Evolutionary conservation across 2,888 invertebrate species (phyloP), one percentile per base, ranked within the genome.

Genomic region (Watsonalla binaria): DNA sequence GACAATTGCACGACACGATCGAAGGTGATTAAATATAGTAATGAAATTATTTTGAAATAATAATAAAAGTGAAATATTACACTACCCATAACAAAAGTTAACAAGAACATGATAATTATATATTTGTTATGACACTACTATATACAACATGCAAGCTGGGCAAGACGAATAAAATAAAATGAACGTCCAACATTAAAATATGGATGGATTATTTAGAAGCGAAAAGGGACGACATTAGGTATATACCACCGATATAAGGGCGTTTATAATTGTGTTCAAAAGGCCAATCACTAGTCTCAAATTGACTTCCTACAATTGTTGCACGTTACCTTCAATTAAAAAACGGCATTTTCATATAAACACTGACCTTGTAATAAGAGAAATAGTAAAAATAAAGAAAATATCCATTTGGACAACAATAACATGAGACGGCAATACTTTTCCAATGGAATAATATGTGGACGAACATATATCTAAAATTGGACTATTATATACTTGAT

Each of bases 141-240:
- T 88, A 62, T 87, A 88, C 84, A 86, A 84, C 82, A 86, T 83
- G 84, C 82, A 84, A 84, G 82, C 80, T 76, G 84, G 90, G 90
- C 90, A 89, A 90, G 89, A 88, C 76, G 73, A 82, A 76, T 78
- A 73, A 78, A 76, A 76, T 66, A 74, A 79, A 82, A 79, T 78
- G 78, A 78, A 83, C 80, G 80, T 87, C 87, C 87, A 78, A 83
- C 78, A 76, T 76, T 74, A 71, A 69, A 77, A 76, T 66, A 80
- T 87, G 90, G 90, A 89, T 89, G 89, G 88, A 89, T 80, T 79
- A 58, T 74, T 81, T 72, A 75, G 60, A 86, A 86, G 82, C 80
- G 70, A 82, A 72, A 35, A 76, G 82, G 87, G 84, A 87, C 85
- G 83, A 84, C 61, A 73, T 78, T 66, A 68, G 72, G 76, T 67